These are phyloP conservation scores for Daptonema setosum DNA, from an alignment of 2,888 invertebrate genomes.

Conservation along the genomic window DNA sequence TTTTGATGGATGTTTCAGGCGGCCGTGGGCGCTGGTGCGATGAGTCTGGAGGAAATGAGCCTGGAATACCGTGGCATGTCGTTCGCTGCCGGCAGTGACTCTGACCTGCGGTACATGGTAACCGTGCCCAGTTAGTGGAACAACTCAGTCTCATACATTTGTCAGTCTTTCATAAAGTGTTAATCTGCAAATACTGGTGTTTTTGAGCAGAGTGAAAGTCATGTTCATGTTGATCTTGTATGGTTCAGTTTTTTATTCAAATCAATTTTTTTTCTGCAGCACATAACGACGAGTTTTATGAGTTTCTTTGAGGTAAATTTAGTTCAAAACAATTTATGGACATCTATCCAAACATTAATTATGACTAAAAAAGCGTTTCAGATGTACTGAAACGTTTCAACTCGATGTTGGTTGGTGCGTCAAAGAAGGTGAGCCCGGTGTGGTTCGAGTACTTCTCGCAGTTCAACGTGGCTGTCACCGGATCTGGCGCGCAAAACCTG, in stretches of 20 bases:
- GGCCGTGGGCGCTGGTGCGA: conserved; percentile 37
- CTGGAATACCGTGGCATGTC: conserved; percentile 35
- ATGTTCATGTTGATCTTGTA: no score
- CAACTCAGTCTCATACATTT: no score
- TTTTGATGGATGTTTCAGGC: no score
- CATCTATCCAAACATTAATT: no score
- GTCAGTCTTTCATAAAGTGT: background rate
- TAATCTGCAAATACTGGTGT: no score
- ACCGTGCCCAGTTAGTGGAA: conserved; percentile 1
- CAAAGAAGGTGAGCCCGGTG: conserved; percentile 50
- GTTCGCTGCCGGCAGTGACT: conserved; percentile 11
- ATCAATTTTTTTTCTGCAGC: no score
- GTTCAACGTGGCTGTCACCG: conserved; percentile 50
- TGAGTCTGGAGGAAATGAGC: conserved; percentile 30
- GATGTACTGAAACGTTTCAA: conserved; percentile 51
- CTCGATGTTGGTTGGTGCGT: conserved; percentile 45
- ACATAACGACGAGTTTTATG: no score
- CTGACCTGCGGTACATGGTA: background rate
- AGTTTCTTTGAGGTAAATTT: no score
- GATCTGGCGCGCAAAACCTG: conserved; percentile 18
- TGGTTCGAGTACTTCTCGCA: conserved; percentile 40
- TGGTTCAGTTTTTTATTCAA: no score
- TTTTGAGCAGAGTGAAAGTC: no score
- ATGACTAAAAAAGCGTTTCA: no score
- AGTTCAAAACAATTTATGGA: no score